Conservation (phyloP, 2,888 invertebrate genomes). For the Falcaria lacertinaria region DNA sequence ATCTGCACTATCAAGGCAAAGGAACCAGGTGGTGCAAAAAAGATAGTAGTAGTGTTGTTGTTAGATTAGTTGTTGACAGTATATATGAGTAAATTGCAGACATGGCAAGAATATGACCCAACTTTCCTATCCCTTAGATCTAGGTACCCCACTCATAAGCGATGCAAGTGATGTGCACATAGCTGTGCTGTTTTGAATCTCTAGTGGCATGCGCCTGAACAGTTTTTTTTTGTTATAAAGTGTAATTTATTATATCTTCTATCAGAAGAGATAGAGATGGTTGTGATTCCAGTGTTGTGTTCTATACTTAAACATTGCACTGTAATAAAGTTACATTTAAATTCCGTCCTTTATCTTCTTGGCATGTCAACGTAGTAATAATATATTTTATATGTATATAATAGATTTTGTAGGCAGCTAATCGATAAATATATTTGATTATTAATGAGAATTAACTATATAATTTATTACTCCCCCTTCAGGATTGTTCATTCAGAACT, state of each 20-base stretch:
- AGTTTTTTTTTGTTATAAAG: too few relatives aligned
- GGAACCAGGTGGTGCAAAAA: conserved; percentile 57
- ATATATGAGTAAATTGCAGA: neutral
- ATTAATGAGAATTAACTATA: conserved; percentile 14
- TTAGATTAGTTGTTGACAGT: conserved; percentile 12
- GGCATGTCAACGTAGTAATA: neutral
- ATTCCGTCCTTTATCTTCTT: neutral
- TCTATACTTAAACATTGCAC: neutral
- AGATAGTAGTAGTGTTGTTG: conserved; percentile 22
- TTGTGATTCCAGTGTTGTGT: too few relatives aligned
- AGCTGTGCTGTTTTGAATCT: too few relatives aligned
- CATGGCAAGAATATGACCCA: neutral
- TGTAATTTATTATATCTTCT: too few relatives aligned
- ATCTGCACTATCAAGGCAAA: conserved; percentile 34
- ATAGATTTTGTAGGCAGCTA: conserved; percentile 8
- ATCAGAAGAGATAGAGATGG: too few relatives aligned
- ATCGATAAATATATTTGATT: conserved; percentile 19
- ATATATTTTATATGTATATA: conserved; percentile 10
- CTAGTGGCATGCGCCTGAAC: too few relatives aligned
- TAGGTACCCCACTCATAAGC: too few relatives aligned
- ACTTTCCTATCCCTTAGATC: neutral
- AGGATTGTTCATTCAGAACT: conserved; percentile 45
- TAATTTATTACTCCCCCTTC: conserved; percentile 30
- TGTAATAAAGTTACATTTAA: neutral
- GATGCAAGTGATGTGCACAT: too few relatives aligned